Evolutionary conservation across 2,888 invertebrate species (phyloP).

Genomic region (Caenorhabditis sulstoni): DNA sequence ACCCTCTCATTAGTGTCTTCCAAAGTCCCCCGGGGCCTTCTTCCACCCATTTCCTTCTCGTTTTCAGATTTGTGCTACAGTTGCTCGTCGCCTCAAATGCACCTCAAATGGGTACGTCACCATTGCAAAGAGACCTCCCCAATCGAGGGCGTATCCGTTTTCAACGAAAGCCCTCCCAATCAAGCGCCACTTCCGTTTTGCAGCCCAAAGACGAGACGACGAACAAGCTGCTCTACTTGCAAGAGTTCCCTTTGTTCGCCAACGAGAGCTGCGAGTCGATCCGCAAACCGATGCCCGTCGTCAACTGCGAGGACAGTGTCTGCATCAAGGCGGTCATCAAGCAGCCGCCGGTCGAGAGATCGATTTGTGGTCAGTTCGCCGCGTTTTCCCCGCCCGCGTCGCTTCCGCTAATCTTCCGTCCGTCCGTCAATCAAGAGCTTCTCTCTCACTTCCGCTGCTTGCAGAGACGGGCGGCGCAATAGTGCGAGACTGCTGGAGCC

Average conservation of each 20-base stretch:
- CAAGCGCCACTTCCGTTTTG: conserved; percentile 2
- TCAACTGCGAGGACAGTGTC: conserved; percentile 71
- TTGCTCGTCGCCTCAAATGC: conserved; percentile 71
- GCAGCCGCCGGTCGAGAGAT: conserved; percentile 71
- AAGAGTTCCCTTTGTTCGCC: conserved; percentile 67
- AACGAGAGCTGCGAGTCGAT: conserved; percentile 71
- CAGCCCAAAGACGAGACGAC: conserved; percentile 67
- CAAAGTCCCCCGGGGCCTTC: neutral
- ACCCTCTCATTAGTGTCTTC: conserved; percentile 24
- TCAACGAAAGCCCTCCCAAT: conserved; percentile 18
- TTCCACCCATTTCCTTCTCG: conserved; percentile 1
- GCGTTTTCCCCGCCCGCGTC: neutral
- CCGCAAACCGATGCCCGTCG: conserved; percentile 63
- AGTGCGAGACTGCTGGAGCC: conserved; percentile 77
- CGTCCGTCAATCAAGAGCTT: conserved; percentile 27
- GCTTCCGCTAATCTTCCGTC: conserved; percentile 8
- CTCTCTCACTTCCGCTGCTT: too few relatives aligned
- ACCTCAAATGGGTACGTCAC: conserved; percentile 69
- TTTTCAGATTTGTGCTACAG: conserved; percentile 74
- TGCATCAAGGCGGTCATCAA: conserved; percentile 77
- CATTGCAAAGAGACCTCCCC: neutral
- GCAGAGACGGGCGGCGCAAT: conserved; percentile 74
- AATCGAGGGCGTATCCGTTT: conserved; percentile 6
- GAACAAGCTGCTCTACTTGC: conserved; percentile 68
- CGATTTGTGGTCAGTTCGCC: conserved; percentile 71